phyloP scores from a whole-genome alignment of 2,113 vertebrate genomes.

The Antigone vipio region DNA sequence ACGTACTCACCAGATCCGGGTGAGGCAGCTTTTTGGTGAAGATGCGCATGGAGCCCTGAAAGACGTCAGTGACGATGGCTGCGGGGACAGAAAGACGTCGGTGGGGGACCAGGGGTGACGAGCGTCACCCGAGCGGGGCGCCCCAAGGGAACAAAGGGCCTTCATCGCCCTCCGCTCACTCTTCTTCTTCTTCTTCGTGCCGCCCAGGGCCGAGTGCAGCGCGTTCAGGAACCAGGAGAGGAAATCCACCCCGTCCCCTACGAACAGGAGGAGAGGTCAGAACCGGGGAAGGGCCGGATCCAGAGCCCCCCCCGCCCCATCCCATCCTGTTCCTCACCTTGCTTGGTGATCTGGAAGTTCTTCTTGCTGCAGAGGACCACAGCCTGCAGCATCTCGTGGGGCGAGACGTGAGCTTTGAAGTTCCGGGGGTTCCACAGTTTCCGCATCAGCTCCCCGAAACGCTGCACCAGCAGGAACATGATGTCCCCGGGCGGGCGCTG shows the following conservation, averaged over 20 bases:
- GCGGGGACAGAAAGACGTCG: background rate
- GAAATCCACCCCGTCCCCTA: slow-evolving; percentile 95
- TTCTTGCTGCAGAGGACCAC: slow-evolving; percentile 98
- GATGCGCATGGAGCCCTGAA: slow-evolving; percentile 97
- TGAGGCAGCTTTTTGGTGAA: slow-evolving; percentile 97
- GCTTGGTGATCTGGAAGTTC: slow-evolving; percentile 97
- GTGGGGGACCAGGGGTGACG: accelerated
- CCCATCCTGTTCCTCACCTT: slow-evolving; percentile 73
- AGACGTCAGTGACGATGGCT: slow-evolving; percentile 93
- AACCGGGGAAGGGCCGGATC: no score
- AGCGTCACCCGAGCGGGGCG: accelerated
- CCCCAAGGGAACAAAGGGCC: background rate
- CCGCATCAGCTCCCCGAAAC: slow-evolving; percentile 96
- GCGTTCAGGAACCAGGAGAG: slow-evolving; percentile 97
- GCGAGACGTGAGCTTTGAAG: slow-evolving; percentile 96
- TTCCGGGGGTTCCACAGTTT: slow-evolving; percentile 98
- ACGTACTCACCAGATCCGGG: slow-evolving; percentile 85
- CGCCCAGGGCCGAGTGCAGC: slow-evolving; percentile 89
- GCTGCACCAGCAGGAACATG: slow-evolving; percentile 96
- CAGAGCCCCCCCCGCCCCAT: background rate
- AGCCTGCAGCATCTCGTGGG: slow-evolving; percentile 97
- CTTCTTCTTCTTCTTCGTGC: slow-evolving; percentile 93
- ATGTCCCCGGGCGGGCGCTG: slow-evolving; percentile 93
- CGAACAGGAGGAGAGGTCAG: no score
- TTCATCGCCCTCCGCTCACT: slow-evolving; percentile 61